phyloP scores from a whole-genome alignment of 2,888 invertebrate species.

The Auanema sp. region DNA sequence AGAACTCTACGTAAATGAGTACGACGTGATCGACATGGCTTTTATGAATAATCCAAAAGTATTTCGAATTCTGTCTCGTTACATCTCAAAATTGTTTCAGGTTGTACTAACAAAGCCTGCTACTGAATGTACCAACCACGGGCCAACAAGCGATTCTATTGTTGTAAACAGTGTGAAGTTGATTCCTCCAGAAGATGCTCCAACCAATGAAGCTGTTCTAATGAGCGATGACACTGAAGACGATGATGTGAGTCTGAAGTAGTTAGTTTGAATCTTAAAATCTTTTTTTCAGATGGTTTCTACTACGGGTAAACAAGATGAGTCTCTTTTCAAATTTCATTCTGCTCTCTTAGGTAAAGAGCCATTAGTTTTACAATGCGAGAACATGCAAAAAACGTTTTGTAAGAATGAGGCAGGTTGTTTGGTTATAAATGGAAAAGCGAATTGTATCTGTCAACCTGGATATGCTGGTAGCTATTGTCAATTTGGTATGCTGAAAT shows the following conservation, averaged over 20 bases:
- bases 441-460: slow-evolving; percentile 41
- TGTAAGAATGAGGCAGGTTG: slow-evolving; percentile 46
- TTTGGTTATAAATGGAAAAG: slow-evolving; percentile 15
- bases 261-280: not conserved
- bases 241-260: not conserved
- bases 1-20: slow-evolving; percentile 38
- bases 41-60: slow-evolving; percentile 33
- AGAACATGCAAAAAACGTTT: slow-evolving; percentile 34
- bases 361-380: slow-evolving; percentile 23
- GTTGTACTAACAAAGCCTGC: too few species aligned
- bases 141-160: too few species aligned
- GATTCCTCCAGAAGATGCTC: slow-evolving; percentile 5
- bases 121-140: too few species aligned
- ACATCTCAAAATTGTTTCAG: too few species aligned
- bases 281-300: slow-evolving; percentile 21
- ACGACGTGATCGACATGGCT: slow-evolving; percentile 34
- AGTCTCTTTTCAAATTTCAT: not conserved
- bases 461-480: slow-evolving; percentile 51
- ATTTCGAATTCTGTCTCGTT: too few species aligned
- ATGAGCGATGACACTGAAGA: slow-evolving; percentile 6
- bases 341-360: slow-evolving; percentile 2
- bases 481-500: slow-evolving; percentile 46
- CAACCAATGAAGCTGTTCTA: not conserved
- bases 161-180: too few species aligned
- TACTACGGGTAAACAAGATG: slow-evolving; percentile 15